These are phyloP conservation scores for Mallotus villosus DNA, from an alignment of 2,797 vertebrate genomes.

Conservation along the genomic window DNA sequence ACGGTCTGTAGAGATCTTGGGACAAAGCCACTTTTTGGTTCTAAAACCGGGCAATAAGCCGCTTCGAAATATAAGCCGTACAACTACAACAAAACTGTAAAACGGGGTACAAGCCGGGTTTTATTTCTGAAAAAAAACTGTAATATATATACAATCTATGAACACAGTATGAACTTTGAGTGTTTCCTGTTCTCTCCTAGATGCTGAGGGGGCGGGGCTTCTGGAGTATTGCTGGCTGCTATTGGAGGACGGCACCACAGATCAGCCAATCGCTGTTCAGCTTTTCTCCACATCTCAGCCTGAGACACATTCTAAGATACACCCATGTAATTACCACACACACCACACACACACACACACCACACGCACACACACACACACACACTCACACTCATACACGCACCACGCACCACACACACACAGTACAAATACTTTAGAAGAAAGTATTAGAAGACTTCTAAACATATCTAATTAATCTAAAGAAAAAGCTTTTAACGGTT, in stretches of 20 bases:
- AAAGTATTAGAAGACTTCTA: too few relatives aligned
- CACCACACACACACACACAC: background rate
- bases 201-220: conserved; percentile 59
- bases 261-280: conserved; percentile 69
- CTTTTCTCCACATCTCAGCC: conserved; percentile 78
- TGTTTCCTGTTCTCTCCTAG: conserved; percentile 28
- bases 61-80: too few relatives aligned
- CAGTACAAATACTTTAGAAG: background rate
- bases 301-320: conserved; percentile 63
- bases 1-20: too few relatives aligned
- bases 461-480: too few relatives aligned
- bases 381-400: background rate
- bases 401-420: conserved; percentile 11
- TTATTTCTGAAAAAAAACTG: too few relatives aligned
- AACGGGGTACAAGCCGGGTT: too few relatives aligned
- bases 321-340: conserved; percentile 51
- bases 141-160: too few relatives aligned
- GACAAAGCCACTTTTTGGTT: too few relatives aligned
- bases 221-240: conserved; percentile 74
- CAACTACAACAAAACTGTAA: too few relatives aligned
- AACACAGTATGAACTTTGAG: too few relatives aligned
- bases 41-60: too few relatives aligned
- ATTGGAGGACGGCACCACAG: conserved; percentile 67
- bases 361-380: conserved; percentile 15
- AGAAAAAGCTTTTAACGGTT: too few relatives aligned